These are phyloP conservation scores for Pachliopta kotzebuea DNA, from an alignment of 2,888 invertebrate species.

Conservation along the genomic window DNA sequence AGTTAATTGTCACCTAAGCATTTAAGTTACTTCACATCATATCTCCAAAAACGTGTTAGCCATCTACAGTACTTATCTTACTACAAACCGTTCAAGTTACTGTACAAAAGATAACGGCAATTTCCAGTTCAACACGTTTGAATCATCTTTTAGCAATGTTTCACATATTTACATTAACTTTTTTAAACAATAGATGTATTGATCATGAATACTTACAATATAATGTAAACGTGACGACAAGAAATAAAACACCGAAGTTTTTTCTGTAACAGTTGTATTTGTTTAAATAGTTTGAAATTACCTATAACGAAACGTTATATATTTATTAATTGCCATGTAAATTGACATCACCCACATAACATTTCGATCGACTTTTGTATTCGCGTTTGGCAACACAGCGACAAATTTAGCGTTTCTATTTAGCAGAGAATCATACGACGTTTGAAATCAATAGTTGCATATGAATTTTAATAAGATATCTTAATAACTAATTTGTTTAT, in stretches of 20 bases:
- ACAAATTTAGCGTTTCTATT: background rate
- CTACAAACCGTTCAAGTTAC: too few species aligned
- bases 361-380: slow-evolving; percentile 20
- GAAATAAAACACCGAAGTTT: background rate
- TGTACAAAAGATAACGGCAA: too few species aligned
- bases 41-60: background rate
- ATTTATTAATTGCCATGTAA: slow-evolving; percentile 16
- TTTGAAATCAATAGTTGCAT: background rate
- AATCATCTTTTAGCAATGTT: too few species aligned
- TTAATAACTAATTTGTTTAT: background rate
- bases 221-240: background rate
- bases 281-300: background rate
- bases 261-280: background rate
- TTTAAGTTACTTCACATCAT: background rate
- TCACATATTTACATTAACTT: too few species aligned
- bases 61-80: background rate
- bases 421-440: background rate
- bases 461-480: background rate
- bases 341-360: slow-evolving; percentile 25
- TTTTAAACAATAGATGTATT: too few species aligned
- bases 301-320: background rate
- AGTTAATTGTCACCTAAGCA: too few species aligned
- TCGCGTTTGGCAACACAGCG: slow-evolving; percentile 10
- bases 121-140: too few species aligned
- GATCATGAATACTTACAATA: too few species aligned